Conservation (phyloP, 2,113 vertebrate genomes). For the Carassius gibelio region DNA sequence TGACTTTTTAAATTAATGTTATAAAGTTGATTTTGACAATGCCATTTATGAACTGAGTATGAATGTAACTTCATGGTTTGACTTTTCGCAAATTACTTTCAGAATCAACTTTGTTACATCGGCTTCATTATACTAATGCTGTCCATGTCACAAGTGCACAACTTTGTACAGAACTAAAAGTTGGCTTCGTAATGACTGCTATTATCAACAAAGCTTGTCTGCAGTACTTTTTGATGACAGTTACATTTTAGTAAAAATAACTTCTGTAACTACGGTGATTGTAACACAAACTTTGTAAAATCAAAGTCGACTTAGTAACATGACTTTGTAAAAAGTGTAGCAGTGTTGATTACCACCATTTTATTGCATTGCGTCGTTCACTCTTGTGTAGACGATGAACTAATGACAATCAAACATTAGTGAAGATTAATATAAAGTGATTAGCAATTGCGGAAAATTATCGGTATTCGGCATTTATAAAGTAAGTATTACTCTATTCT, state of each 20-base stretch:
- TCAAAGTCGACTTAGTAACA: not conserved
- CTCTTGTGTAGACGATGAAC: not conserved
- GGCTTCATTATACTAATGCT: not conserved
- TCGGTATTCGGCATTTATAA: not conserved
- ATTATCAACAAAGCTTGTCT: not conserved
- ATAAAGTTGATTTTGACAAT: too few species aligned
- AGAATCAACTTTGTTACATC: not conserved
- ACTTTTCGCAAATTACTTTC: not conserved
- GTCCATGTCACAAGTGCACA: not conserved
- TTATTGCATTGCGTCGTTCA: not conserved
- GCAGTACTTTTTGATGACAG: not conserved
- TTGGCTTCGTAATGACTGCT: not conserved
- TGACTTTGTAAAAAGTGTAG: not conserved
- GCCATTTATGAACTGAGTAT: not conserved
- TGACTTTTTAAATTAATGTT: not conserved
- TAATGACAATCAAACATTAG: conserved; percentile 2
- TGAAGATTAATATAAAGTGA: conserved; percentile 27
- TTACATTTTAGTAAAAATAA: not conserved
- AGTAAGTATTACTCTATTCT: not conserved
- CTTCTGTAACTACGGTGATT: not conserved
- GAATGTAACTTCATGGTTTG: not conserved
- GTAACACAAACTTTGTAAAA: not conserved
- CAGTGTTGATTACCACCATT: not conserved
- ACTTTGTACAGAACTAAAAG: not conserved
- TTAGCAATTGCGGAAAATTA: not conserved